Conservation (phyloP, 2,888 invertebrate genomes). For the Tetragonula carbonaria region DNA sequence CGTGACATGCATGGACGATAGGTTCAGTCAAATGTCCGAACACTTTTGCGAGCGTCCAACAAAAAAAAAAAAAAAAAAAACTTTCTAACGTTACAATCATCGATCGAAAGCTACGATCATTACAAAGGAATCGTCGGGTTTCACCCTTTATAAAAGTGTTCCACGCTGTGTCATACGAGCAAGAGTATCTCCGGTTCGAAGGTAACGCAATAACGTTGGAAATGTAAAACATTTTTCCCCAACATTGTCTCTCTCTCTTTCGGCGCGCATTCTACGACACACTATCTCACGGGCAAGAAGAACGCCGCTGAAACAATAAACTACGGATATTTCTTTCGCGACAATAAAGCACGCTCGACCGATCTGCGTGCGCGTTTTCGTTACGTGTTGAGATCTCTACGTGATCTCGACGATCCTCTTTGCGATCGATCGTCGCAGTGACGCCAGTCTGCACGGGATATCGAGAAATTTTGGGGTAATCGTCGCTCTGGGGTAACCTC, state of each 20-base stretch:
- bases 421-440: constrained; percentile 1
- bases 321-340: constrained; percentile 33
- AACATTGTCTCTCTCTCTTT: background rate
- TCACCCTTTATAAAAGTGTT: background rate
- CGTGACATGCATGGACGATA: too few relatives aligned
- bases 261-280: background rate
- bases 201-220: constrained; percentile 47
- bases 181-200: background rate
- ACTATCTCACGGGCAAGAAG: constrained; percentile 1
- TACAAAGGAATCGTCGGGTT: background rate
- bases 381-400: too few relatives aligned
- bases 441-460: background rate
- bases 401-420: background rate
- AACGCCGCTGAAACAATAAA: constrained; percentile 14
- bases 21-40: too few relatives aligned
- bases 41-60: too few relatives aligned
- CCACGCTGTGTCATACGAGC: background rate
- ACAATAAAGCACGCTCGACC: constrained; percentile 17
- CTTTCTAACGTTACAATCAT: background rate
- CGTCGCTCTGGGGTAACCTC: constrained; percentile 44
- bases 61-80: too few relatives aligned
- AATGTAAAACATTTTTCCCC: constrained; percentile 51
- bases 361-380: constrained; percentile 1
- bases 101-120: background rate
- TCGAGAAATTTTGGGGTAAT: constrained; percentile 35